Percentiles rank a stretch among this genome's conserved stretches.
phyloP scores from a whole-genome alignment of 2,113 vertebrate species.

The Hydrolagus affinis region DNA sequence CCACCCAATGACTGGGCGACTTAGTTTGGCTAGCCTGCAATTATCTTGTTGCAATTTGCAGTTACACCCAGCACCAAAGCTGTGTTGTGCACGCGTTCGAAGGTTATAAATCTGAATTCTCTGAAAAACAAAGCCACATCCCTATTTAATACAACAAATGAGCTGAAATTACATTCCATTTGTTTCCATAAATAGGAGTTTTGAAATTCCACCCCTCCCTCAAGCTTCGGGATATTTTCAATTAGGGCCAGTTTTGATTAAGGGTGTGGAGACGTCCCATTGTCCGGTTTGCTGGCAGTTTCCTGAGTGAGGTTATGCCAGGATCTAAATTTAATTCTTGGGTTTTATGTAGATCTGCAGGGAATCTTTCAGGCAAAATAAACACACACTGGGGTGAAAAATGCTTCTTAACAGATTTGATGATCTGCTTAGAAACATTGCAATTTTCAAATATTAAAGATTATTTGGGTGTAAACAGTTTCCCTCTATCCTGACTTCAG shows the following conservation, averaged over 20 bases:
- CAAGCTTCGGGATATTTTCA: slow-evolving; percentile 7
- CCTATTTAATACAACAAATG: background rate
- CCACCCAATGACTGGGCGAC: background rate
- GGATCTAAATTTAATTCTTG: slow-evolving; percentile 14
- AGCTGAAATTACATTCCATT: background rate
- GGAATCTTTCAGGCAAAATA: background rate
- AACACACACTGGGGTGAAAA: background rate
- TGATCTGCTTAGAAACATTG: too few relatives aligned
- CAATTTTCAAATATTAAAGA: too few relatives aligned
- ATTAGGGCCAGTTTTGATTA: slow-evolving; percentile 1
- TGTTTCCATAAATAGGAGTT: background rate
- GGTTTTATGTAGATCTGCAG: background rate
- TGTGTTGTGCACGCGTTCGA: background rate
- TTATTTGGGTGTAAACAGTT: too few relatives aligned
- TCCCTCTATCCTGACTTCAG: too few relatives aligned
- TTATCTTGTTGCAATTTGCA: background rate
- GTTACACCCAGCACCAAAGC: background rate
- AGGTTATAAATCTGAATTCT: background rate
- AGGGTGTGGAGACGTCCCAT: background rate
- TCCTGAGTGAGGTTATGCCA: slow-evolving; percentile 2
- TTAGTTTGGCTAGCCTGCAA: background rate
- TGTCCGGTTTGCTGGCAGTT: slow-evolving; percentile 8
- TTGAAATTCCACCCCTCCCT: slow-evolving; percentile 10
- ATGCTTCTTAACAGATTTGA: too few relatives aligned
- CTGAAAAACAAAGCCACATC: background rate